A percentile compares a stretch with the other conserved stretches of the same genome.
These are phyloP conservation scores for Pterocles orientalis DNA, from an alignment of 2,113 vertebrate genomes.

Conservation along the genomic window DNA sequence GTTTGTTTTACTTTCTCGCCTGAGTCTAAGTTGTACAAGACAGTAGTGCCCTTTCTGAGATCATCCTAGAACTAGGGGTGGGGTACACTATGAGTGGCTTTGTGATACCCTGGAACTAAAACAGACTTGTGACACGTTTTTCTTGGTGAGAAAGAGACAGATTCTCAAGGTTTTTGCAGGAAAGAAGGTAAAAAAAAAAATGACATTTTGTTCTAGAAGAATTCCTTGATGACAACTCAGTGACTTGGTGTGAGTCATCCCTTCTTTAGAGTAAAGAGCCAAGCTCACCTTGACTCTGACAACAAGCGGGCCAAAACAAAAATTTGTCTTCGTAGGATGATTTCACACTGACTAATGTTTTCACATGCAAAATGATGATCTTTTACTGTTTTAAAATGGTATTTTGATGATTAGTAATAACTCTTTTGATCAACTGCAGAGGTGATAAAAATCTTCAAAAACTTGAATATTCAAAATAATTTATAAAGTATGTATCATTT, in stretches of 20 bases:
- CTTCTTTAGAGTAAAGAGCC: neutral
- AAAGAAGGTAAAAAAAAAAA: neutral
- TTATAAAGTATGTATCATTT: accelerated
- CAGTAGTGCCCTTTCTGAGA: neutral
- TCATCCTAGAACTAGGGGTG: no score
- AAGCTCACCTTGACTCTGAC: neutral
- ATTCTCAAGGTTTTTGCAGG: neutral
- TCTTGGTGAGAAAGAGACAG: neutral
- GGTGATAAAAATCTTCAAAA: neutral
- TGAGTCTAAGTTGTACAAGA: neutral
- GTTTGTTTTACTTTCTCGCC: neutral
- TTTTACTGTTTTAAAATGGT: neutral
- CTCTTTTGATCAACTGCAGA: neutral
- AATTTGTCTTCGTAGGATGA: neutral
- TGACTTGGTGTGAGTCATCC: neutral
- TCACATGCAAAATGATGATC: neutral
- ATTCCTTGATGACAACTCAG: neutral
- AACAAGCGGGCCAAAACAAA: neutral
- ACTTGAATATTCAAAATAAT: neutral
- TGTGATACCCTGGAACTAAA: neutral
- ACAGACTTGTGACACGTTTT: neutral
- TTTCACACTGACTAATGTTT: neutral
- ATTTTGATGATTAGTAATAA: neutral
- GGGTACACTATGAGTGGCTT: neutral
- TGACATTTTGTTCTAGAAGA: neutral